Evolutionary conservation across 2,113 vertebrate species (phyloP).

Genomic region (Rhinichthys klamathensis): DNA sequence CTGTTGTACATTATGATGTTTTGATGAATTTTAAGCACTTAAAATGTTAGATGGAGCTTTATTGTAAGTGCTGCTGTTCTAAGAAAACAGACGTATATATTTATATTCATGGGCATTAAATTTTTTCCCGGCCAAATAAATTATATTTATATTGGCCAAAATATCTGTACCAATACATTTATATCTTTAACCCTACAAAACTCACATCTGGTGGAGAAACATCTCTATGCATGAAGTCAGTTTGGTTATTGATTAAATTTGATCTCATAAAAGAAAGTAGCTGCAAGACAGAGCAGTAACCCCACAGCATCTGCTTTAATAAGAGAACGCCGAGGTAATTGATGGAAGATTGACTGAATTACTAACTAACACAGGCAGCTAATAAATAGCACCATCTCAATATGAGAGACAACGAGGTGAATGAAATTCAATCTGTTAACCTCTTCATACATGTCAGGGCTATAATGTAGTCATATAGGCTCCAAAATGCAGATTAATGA

Average conservation of each 20-base stretch:
- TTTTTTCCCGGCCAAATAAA: neutral
- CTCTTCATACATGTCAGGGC: neutral
- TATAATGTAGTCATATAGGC: neutral
- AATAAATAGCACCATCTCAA: slow-evolving; percentile 42
- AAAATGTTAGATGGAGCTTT: no score
- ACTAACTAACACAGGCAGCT: slow-evolving; percentile 50
- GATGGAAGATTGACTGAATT: slow-evolving; percentile 59
- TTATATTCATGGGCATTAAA: neutral
- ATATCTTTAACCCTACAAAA: neutral
- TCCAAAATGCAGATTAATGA: slow-evolving; percentile 1
- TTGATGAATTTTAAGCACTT: no score
- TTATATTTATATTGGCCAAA: neutral
- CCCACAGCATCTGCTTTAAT: slow-evolving; percentile 72
- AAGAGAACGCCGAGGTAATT: slow-evolving; percentile 65
- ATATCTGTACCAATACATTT: neutral
- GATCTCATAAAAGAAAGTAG: slow-evolving; percentile 74
- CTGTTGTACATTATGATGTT: no score
- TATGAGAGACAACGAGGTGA: slow-evolving; percentile 8
- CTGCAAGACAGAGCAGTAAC: slow-evolving; percentile 67
- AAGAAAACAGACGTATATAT: no score
- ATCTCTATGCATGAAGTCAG: slow-evolving; percentile 59
- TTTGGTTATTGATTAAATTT: slow-evolving; percentile 71
- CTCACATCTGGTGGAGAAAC: slow-evolving; percentile 21
- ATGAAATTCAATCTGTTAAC: slow-evolving; percentile 29
- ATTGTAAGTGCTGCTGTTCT: neutral